These are phyloP conservation scores for Nemoura dubitans DNA, from an alignment of 2,888 invertebrate genomes.

Conservation along the genomic window DNA sequence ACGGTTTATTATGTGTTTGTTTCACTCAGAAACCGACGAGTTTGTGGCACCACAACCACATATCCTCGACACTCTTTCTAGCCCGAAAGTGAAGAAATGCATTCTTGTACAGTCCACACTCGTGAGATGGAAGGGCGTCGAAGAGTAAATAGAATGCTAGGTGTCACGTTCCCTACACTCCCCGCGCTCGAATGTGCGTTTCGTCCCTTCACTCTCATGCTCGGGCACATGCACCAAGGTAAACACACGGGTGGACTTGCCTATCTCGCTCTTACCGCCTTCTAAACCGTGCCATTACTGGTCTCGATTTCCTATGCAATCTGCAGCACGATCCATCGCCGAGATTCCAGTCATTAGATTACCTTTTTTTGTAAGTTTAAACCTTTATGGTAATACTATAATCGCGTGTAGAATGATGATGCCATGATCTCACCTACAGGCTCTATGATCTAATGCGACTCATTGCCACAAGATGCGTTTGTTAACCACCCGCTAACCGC, in stretches of 20 bases:
- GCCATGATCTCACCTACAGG: not conserved
- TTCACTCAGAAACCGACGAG: not conserved
- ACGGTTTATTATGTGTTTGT: not conserved
- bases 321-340: conserved; percentile 13
- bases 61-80: not conserved
- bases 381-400: not conserved
- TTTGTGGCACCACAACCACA: not conserved
- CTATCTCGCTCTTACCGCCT: not conserved
- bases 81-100: not conserved
- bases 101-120: not conserved
- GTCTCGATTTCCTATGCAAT: not conserved
- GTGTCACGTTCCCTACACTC: not conserved
- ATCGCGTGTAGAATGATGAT: not conserved
- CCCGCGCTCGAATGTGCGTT: not conserved
- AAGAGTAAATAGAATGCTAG: not conserved
- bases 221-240: conserved; percentile 37
- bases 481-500: too few species aligned
- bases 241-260: not conserved
- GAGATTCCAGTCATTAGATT: conserved; percentile 10
- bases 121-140: not conserved
- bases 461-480: too few species aligned
- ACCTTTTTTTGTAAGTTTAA: too few species aligned
- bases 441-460: not conserved
- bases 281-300: not conserved
- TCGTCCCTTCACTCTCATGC: conserved; percentile 25